Evolutionary conservation across 1,140 invertebrate genomes (phyloP).

Genomic region (Drosophila kikkawai): DNA sequence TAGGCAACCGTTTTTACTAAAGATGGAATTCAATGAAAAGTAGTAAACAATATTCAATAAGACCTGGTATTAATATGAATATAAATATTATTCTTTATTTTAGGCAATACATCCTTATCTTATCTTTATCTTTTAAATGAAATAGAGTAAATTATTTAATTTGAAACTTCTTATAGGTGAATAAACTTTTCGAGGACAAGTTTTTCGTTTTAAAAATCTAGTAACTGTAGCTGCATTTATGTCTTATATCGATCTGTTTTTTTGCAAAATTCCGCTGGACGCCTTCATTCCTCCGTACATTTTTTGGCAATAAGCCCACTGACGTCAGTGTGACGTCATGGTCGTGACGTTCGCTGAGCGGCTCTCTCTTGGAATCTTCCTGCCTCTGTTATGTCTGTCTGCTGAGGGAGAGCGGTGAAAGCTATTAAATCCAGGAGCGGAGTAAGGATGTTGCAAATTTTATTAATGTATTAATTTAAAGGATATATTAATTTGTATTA

Average conservation of each 20-base stretch:
- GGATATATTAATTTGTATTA: too few relatives aligned
- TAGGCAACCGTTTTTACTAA: background rate
- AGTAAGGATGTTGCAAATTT: too few relatives aligned
- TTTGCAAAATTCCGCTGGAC: slow-evolving; percentile 22
- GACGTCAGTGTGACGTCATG: slow-evolving; percentile 75
- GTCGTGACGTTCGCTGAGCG: slow-evolving; percentile 56
- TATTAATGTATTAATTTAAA: too few relatives aligned
- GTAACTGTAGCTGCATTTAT: background rate
- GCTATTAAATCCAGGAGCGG: slow-evolving; percentile 1
- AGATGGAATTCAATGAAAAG: background rate
- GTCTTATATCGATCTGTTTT: slow-evolving; percentile 13
- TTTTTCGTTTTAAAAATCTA: background rate
- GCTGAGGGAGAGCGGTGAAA: slow-evolving; percentile 3
- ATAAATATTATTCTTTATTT: background rate
- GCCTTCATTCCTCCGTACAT: slow-evolving; percentile 5
- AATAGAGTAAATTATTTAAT: too few relatives aligned
- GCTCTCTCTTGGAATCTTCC: background rate
- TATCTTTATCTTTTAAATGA: too few relatives aligned
- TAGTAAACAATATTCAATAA: background rate
- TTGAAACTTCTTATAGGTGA: background rate
- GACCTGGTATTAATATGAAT: background rate
- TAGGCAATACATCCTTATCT: background rate
- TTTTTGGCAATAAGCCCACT: slow-evolving; percentile 57
- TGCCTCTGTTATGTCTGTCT: slow-evolving; percentile 10
- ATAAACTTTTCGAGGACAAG: background rate